Evolutionary conservation across 2,888 invertebrate species (phyloP), one percentile per base, ranked within the genome.

Genomic region (Ditula angustiorana): DNA sequence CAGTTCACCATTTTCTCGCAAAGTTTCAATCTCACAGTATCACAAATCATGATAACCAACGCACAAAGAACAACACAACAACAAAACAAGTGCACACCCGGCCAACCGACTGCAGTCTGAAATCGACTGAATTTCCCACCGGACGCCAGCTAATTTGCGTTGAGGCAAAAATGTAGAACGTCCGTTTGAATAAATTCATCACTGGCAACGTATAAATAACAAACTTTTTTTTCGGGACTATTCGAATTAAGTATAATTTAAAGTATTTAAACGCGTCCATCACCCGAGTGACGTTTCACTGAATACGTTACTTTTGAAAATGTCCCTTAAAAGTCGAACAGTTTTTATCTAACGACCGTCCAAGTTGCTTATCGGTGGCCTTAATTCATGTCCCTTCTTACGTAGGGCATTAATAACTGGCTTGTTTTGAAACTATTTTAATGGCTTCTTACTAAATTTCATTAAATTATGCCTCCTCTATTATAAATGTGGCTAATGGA

Each of bases 1-100:
- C 92, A 92, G 67, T 81, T 88, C 71, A 80, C 85, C 80, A 92
- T 82, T 77, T 89, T 90, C 80, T 90, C 90, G 75, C 87, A 88
- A 74, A 91, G 75, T 74, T 90, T 91, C 53, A 82, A 73, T n/a
- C 86, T 82, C 78, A 90, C 81, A 26, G 85, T 86, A 58, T 91
- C 90, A 77, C 90, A 90, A 73, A 91, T 86, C 90, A 91, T 91
- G 28, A 33, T 71, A 28, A 11, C 30, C 55, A 50, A 37, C 28
- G 33, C 64, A 67, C 66, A 71, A 70, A n/a, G n/a, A n/a, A 69
- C 67, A 74, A 72, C 69, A 72, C 74, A 69, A 69, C 52, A 68
- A 70, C 69, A 67, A 61, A 70, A 66, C 75, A 77, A 76, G 77
- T 75, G 77, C 75, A 75, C 79, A 71, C 73, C 73, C 66, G 76